A percentile compares a stretch with the other conserved stretches of the same genome.
Conservation (phyloP, 2,797 vertebrate species). For the Micrastur ruficollis region DNA sequence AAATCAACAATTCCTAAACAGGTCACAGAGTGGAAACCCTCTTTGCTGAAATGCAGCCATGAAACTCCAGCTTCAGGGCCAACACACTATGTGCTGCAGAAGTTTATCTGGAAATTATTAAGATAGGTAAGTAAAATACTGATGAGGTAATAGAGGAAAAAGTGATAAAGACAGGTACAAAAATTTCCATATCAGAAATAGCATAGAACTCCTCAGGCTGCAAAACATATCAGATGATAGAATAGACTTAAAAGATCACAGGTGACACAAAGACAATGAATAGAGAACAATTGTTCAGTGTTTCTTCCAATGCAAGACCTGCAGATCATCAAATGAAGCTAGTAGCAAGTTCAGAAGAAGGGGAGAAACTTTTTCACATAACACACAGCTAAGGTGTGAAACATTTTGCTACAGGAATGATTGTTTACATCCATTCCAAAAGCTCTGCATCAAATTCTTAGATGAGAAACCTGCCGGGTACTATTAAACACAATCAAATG, state of each 20-base stretch:
- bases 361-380: neutral
- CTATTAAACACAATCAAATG: neutral
- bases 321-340: neutral
- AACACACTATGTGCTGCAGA: neutral
- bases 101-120: neutral
- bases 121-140: neutral
- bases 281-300: neutral
- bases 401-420: neutral
- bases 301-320: neutral
- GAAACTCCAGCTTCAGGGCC: neutral
- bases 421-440: neutral
- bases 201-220: neutral
- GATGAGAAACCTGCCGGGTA: neutral
- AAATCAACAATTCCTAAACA: neutral
- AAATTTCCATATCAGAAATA: neutral
- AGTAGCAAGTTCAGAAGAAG: neutral
- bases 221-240: neutral
- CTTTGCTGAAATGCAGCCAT: neutral
- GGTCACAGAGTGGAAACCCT: neutral
- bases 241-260: neutral
- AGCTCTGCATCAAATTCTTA: neutral
- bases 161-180: neutral
- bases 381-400: neutral
- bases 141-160: neutral
- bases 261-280: neutral